Conservation (phyloP, 2,797 vertebrate genomes). For the Macropodus opercularis region DNA sequence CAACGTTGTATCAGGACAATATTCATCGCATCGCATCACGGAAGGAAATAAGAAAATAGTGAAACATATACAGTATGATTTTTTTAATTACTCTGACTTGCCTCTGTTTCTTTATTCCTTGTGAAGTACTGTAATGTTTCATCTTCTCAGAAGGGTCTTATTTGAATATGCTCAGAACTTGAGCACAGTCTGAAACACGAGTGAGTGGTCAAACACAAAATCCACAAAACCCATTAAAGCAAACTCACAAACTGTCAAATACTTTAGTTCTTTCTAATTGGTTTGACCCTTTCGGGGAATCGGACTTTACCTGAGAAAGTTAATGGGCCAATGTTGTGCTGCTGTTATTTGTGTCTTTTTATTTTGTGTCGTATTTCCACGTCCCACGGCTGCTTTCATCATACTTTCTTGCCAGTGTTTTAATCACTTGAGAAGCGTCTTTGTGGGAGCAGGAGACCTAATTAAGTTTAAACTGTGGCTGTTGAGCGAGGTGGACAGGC, state of each 20-base stretch:
- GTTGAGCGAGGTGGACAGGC: not conserved
- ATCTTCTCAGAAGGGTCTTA: not conserved
- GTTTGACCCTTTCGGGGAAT: too few species aligned
- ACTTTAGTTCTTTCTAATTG: too few species aligned
- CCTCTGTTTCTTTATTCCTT: not conserved
- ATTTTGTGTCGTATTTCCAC: not conserved
- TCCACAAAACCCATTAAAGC: too few species aligned
- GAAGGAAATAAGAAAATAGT: constrained; percentile 3
- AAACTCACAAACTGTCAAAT: too few species aligned
- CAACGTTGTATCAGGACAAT: not conserved
- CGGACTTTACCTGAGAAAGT: too few species aligned
- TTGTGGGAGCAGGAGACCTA: not conserved
- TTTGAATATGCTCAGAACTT: not conserved
- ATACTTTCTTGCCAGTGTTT: not conserved
- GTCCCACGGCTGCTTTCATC: not conserved
- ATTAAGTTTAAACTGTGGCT: not conserved
- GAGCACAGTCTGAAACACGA: not conserved
- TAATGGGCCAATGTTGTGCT: too few species aligned
- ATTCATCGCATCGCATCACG: constrained; percentile 29
- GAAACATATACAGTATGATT: not conserved
- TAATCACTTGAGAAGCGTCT: not conserved
- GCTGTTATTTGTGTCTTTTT: too few species aligned
- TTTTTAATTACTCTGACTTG: not conserved
- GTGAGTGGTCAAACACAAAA: not conserved
- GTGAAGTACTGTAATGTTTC: not conserved